These are phyloP conservation scores for Acanthurus leucopareius DNA, from an alignment of 2,797 vertebrate species.

Conservation along the genomic window DNA sequence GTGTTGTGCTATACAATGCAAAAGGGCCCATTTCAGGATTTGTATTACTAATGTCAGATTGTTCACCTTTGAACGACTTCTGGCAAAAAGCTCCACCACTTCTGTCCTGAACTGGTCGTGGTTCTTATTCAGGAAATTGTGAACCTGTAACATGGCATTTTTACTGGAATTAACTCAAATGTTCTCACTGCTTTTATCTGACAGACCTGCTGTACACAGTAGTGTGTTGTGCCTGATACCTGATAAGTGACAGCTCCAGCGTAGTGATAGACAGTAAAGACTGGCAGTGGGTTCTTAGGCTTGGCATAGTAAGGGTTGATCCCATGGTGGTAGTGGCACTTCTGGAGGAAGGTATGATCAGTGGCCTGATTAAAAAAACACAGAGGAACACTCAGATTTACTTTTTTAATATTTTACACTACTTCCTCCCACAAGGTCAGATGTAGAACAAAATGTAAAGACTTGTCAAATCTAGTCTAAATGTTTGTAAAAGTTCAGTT, in stretches of 20 bases:
- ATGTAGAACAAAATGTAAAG: too few species aligned
- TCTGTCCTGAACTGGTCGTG: conserved; percentile 88
- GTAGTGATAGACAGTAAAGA: conserved; percentile 92
- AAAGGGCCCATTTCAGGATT: not conserved
- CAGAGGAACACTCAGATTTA: not conserved
- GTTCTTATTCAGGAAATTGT: conserved; percentile 94
- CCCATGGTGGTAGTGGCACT: conserved; percentile 94
- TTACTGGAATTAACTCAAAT: not conserved
- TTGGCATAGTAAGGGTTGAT: conserved; percentile 89
- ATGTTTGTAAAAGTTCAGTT: too few species aligned
- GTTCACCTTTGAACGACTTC: conserved; percentile 90
- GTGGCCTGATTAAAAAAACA: conserved; percentile 86
- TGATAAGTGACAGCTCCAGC: conserved; percentile 94
- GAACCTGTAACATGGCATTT: conserved; percentile 84
- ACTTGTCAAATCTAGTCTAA: too few species aligned
- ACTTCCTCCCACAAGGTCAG: too few species aligned
- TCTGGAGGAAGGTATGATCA: conserved; percentile 96
- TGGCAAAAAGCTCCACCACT: conserved; percentile 90
- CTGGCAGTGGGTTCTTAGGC: conserved; percentile 92
- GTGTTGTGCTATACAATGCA: not conserved
- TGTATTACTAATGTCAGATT: not conserved
- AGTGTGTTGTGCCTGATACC: conserved; percentile 75
- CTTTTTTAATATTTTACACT: too few species aligned
- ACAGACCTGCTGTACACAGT: too few species aligned
- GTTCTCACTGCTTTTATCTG: not conserved